Evolutionary conservation across 2,888 invertebrate genomes (phyloP), one percentile per base, ranked within the genome.

Genomic region (Perizoma flavofasciatum): DNA sequence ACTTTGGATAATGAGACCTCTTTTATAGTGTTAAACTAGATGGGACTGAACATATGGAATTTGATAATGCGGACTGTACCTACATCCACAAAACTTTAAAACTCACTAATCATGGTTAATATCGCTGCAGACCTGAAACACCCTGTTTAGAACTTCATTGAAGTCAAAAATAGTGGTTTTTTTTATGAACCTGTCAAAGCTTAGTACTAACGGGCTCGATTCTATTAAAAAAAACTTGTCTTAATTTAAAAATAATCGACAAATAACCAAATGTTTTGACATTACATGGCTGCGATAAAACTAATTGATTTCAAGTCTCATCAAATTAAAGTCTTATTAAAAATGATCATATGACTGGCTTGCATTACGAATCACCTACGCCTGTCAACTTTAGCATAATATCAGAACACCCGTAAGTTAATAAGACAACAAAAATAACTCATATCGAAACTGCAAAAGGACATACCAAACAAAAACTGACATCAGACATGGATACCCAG

Each of bases 381-480:
- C 62, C 37, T 63, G 65, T 69, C 69, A 64, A 55, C 60, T 35
- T 65, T 58, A 66, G 68, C 67, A 61, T 63, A 57, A 22, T 60
- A 65, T 62, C 58, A 49, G 70, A 69, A 78, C 79, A 79, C 77
- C 78, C 76, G 59, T 66, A 55, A 75, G 73, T 68, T 82, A 82
- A 85, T 82, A 82, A 82, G 82, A 80, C 79, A 77, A 76, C 81
- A 81, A 81, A 82, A 83, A 83, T 82, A 85, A 78, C 75, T 84
- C 82, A 82, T 85, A 83, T 76, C 76, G 75, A 78, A 78, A 80
- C 79, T 75, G 63, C 63, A 60, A 65, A 60, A 63, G 54, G 56
- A 55, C 51, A 54, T 32, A 54, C 49, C 55, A 55, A 58, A 66
- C 60, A 59, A 65, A 63, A 64, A 61, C 61, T 54, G 61, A 65